These are phyloP conservation scores for Alviniconcha strummeri DNA, from an alignment of 2,888 invertebrate genomes.

Conservation along the genomic window DNA sequence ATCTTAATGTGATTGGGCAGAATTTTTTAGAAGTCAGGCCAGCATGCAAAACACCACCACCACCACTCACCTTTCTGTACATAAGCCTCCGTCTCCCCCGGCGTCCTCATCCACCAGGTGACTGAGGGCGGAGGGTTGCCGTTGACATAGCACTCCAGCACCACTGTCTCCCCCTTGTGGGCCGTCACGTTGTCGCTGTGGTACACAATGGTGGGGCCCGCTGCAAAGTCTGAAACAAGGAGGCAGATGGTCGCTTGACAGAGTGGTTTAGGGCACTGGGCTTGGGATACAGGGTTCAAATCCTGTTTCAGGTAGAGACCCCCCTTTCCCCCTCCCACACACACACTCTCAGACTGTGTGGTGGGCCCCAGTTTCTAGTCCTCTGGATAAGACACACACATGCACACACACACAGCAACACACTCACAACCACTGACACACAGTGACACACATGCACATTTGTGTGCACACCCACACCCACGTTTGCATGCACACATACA, in stretches of 20 bases:
- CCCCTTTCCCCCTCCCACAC: too few species aligned
- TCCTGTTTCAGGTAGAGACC: too few species aligned
- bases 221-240: too few species aligned
- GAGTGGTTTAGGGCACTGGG: too few species aligned
- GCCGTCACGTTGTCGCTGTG: background rate
- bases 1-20: too few species aligned
- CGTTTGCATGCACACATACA: background rate
- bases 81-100: background rate
- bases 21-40: too few species aligned
- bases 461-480: background rate
- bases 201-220: background rate
- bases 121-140: slow-evolving; percentile 8
- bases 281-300: too few species aligned
- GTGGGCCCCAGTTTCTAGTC: too few species aligned
- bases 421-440: background rate
- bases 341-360: too few species aligned
- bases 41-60: too few species aligned
- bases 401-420: background rate
- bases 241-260: too few species aligned
- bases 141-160: slow-evolving; percentile 21
- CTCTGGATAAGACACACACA: background rate
- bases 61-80: background rate
- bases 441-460: background rate
- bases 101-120: slow-evolving; percentile 15
- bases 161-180: background rate